Evolutionary conservation across 2,113 vertebrate species (phyloP), one percentile per base, ranked within the genome.

Genomic region (Zonotrichia leucophrys): DNA sequence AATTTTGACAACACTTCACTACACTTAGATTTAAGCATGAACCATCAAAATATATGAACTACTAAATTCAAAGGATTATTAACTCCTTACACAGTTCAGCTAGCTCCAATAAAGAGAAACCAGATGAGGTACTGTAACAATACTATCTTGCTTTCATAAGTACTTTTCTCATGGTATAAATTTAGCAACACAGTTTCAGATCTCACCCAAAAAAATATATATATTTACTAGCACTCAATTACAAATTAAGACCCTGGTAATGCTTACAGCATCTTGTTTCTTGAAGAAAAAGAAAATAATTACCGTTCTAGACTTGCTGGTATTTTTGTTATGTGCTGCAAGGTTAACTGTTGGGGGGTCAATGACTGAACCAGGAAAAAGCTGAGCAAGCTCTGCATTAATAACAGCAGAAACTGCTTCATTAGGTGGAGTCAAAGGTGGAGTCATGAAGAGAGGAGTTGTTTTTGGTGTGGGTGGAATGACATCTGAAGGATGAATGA

Each of bases 381-480:
- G 98, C 91, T 99, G 99, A 89, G 99, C 99, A 96, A 99, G 98
- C 95, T 99, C 99, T 4, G 99, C 99, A 91, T 99, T 99, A 92
- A 99, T 99, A 95, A 99, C 99, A 27, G 99, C 99, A 8, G 99
- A 99, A 87, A 99, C 99, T 7, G 98, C 98, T 97, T 99, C 99
- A 47, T 99, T 99, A 69, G 99, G 99, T 7, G 99, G 99, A 3
- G 99, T 99, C 74, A 99, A 98, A 81, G 99, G 99, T 27, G 99
- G 99, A 69, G 99, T 99, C 99, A 99, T 99, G 97, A 99, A 99
- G 17, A 99, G 98, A 35, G 99, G 99, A 14, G 99, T 99, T 93
- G 99, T 99, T 98, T 99, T 99, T 67, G 99, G 99, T 56, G 99
- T 99, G 11, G 99, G 99, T 19, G 99, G 99, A 97, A 99, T 99